Evolutionary conservation across 53 echinoderm and acorn worm species (phyloP), one percentile per base, ranked within the genome.

Genomic region (Crossaster papposus): DNA sequence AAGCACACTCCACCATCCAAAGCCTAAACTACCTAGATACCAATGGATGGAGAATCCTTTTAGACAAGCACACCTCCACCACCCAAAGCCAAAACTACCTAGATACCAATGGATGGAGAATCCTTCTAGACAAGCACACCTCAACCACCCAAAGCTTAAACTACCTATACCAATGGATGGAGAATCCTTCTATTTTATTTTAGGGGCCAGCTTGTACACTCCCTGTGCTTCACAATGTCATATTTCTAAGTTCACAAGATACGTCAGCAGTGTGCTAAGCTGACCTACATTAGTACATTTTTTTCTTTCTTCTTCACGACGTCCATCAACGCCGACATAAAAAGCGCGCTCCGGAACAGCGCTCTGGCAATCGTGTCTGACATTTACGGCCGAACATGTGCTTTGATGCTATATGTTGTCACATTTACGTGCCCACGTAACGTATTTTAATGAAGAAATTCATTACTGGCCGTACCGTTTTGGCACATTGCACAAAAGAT

Each of bases 391-490:
- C n/a, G 37, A 14, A 70, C 37, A 11, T 26, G 2, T 15, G 12
- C 1, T 23, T 62, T 81, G 64, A 71, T 71, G 71, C 4, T 2
- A 12, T 71, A 28, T 68, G 20, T 12, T 52, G 58, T 20, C 17
- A 58, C 58, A 18, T 24, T n/a, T n/a, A 70, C 70, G 44, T 3
- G 63, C 70, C 65, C 83, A 83, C 44, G 9, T 44, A 44, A 7
- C 5, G 9, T 9, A 44, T 44, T 83, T 74, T 83, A 83, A 70
- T 83, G 83, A 65, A 83, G 37, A 83, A 83, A 65, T 83, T 83
- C 83, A 70, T 70, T 83, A 83, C 2, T 36, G 63, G 50, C 24
- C 20, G 18, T 35, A 17, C 14, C 4, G 31, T 58, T 79, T 28
- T 32, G 63, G 17, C 15, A 37, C 63, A 13, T 35, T 20, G 15